Evolutionary conservation across 2,113 vertebrate genomes (phyloP), one percentile per base, ranked within the genome.

Genomic region (Saimiri boliviensis): DNA sequence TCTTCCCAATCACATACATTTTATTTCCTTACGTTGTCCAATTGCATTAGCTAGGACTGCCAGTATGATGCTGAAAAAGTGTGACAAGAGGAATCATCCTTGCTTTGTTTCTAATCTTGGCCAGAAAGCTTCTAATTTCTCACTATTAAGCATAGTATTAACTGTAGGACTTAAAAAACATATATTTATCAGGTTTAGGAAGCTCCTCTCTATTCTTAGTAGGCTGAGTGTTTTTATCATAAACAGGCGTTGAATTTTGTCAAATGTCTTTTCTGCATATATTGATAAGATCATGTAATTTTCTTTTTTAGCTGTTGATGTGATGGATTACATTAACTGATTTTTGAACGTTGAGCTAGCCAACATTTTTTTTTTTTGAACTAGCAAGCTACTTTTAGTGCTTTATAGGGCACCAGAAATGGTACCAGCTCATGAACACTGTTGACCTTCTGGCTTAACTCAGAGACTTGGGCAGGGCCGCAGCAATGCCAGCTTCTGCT

Each of bases 401-500:
- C 68, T 40, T 45, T 5, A 12, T 32, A 66, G 54, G 23, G 37
- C 9, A 5, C 54, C 37, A 30, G 58, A 21, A 83, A n/a, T 14
- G 11, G 3, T 37, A 70, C 60, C n/a, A 87, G 45, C n/a, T n/a
- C n/a, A n/a, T n/a, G n/a, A n/a, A n/a, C 1, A 0, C 0, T 45
- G 73, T 2, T 32, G 12, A 30, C 19, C 40, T 40, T 68, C 27
- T n/a, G 60, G 35, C 16, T 82, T 19, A 47, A 25, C 42, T n/a
- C 60, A 12, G 42, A 5, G 25, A 5, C 3, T 68, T 1, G 37
- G n/a, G 73, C 94, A 52, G 68, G 1, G 25, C 6, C 0, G 1
- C 25, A 32, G 68, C 20, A 17, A 20, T 35, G 10, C 58, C 20
- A 12, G 8, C 25, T 25, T 56, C 32, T 35, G 4, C 10, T 8